These are phyloP conservation scores for Thysanoteuthis rhombus DNA, from an alignment of 2,888 invertebrate species.

Conservation along the genomic window DNA sequence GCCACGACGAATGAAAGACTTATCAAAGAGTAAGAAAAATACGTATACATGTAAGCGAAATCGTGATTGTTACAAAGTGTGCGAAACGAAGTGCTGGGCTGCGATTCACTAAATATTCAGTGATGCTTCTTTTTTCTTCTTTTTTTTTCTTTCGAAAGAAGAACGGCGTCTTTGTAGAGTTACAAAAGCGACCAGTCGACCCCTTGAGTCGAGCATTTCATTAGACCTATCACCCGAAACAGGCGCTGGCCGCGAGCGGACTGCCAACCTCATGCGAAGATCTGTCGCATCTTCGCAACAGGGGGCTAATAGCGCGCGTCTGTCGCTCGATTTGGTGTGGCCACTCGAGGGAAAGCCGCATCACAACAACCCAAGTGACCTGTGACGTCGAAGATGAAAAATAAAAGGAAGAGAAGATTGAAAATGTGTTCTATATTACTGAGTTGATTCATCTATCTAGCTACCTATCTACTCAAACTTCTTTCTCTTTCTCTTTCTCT, in stretches of 20 bases:
- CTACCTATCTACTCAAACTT: neutral
- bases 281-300: neutral
- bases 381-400: neutral
- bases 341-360: neutral
- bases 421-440: neutral
- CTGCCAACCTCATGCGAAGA: neutral
- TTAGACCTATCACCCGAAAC: slow-evolving; percentile 12
- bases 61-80: neutral
- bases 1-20: neutral
- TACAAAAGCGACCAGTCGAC: slow-evolving; percentile 12
- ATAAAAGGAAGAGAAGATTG: neutral
- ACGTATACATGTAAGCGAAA: neutral
- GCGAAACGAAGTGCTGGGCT: neutral
- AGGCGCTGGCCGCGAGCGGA: neutral
- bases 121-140: neutral
- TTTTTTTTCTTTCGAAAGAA: neutral
- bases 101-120: neutral
- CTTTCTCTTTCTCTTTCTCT: neutral
- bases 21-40: neutral
- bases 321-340: neutral
- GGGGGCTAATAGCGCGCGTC: neutral
- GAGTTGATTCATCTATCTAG: neutral
- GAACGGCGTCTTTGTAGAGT: neutral
- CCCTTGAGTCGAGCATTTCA: neutral
- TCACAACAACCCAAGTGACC: neutral